Evolutionary conservation across 2,113 vertebrate genomes (phyloP).

Genomic region (Cathartes aura): DNA sequence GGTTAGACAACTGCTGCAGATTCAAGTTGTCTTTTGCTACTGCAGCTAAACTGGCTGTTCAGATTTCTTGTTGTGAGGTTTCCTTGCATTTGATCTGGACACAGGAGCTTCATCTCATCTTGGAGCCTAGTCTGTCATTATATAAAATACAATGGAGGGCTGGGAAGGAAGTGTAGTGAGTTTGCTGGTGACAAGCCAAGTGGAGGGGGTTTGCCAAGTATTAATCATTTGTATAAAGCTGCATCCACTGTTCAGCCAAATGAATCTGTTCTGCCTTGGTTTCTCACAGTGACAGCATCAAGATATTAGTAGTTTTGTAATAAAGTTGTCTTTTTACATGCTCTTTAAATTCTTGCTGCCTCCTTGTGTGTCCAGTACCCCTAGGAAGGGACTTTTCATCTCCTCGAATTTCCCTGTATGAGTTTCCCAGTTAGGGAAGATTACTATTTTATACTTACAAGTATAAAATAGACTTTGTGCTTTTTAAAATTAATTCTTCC

Average conservation of each 20-base stretch:
- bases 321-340: background rate
- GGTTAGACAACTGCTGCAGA: background rate
- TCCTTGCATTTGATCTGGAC: background rate
- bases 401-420: background rate
- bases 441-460: background rate
- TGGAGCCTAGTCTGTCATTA: background rate
- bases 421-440: background rate
- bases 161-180: slow-evolving; percentile 54
- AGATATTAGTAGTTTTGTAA: background rate
- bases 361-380: background rate
- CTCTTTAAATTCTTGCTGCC: background rate
- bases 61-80: background rate
- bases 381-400: background rate
- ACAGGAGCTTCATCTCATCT: slow-evolving; percentile 14
- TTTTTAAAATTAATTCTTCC: background rate
- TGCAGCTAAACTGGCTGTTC: background rate
- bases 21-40: background rate
- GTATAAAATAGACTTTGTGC: background rate
- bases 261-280: slow-evolving; percentile 53
- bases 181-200: slow-evolving; percentile 52
- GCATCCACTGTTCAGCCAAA: slow-evolving; percentile 51
- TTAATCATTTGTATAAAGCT: slow-evolving; percentile 63
- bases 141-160: slow-evolving; percentile 41
- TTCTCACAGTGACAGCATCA: slow-evolving; percentile 51
- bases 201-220: slow-evolving; percentile 46